phyloP scores from a whole-genome alignment of 2,797 vertebrate species.

The Onychomys arenicola region DNA sequence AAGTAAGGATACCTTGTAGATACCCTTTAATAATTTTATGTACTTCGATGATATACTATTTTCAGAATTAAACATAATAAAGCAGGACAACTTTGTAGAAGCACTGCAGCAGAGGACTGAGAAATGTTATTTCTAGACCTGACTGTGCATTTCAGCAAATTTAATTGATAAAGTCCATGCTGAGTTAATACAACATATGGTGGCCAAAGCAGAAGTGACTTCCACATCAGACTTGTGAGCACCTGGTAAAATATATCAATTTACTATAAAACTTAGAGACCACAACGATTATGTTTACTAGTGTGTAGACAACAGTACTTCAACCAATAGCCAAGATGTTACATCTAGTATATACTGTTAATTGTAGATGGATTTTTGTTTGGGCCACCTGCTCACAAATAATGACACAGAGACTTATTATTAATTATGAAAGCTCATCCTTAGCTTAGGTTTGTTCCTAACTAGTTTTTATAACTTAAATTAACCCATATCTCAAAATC shows the following conservation, averaged over 20 bases:
- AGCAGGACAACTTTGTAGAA: neutral
- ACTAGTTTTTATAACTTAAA: neutral
- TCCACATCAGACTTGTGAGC: neutral
- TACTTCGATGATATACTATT: neutral
- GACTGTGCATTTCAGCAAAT: neutral
- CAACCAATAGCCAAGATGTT: neutral
- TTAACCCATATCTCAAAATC: neutral
- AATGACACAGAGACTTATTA: neutral
- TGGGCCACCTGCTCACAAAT: neutral
- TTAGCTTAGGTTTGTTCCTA: neutral
- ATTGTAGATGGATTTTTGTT: neutral
- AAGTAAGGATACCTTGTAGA: neutral
- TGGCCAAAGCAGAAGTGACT: neutral
- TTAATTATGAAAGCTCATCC: neutral
- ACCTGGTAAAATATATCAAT: neutral
- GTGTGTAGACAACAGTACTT: neutral
- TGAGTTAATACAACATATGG: neutral
- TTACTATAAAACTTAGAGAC: slow-evolving; percentile 31
- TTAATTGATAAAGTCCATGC: neutral
- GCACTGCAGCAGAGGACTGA: neutral
- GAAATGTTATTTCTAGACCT: neutral
- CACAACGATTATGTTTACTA: neutral
- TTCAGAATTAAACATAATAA: slow-evolving; percentile 6
- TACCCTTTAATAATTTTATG: neutral
- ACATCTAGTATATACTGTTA: neutral